Evolutionary conservation across 2,797 vertebrate genomes (phyloP).

Genomic region (Sternarchorhynchus goeldii): DNA sequence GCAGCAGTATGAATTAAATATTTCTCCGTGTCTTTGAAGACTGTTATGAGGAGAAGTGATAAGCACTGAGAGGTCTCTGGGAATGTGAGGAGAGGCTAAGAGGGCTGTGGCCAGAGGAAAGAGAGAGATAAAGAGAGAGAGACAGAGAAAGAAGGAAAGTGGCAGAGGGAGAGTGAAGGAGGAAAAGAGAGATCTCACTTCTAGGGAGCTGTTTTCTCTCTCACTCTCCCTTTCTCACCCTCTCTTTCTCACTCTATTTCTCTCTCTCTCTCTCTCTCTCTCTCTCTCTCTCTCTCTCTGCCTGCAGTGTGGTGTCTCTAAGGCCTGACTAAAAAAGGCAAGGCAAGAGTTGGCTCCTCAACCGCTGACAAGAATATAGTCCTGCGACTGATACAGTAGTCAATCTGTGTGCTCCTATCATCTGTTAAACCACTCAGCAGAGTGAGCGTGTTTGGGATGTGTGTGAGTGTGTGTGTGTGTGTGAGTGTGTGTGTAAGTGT

Average conservation of each 20-base stretch:
- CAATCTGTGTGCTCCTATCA: slow-evolving; percentile 58
- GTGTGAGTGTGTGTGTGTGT: slow-evolving; percentile 30
- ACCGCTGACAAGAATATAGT: slow-evolving; percentile 73
- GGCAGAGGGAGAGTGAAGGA: neutral
- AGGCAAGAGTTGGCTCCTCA: slow-evolving; percentile 77
- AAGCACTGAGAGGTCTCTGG: slow-evolving; percentile 52
- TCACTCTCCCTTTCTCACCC: neutral
- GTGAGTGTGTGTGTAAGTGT: neutral
- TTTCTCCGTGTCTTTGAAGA: slow-evolving; percentile 54
- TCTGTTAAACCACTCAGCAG: slow-evolving; percentile 50
- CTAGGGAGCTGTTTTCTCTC: neutral
- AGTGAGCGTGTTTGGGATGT: slow-evolving; percentile 37
- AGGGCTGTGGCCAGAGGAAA: slow-evolving; percentile 43
- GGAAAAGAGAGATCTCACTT: slow-evolving; percentile 25
- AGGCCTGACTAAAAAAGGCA: slow-evolving; percentile 86
- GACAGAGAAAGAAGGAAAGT: slow-evolving; percentile 29
- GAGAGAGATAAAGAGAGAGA: slow-evolving; percentile 5
- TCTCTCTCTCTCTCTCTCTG: slow-evolving; percentile 28
- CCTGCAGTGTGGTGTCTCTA: slow-evolving; percentile 57
- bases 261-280: slow-evolving; percentile 9
- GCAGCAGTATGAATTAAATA: slow-evolving; percentile 50
- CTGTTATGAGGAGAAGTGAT: slow-evolving; percentile 53
- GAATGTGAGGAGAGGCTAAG: slow-evolving; percentile 57
- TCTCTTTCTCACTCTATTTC: slow-evolving; percentile 13
- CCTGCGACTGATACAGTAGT: slow-evolving; percentile 68